Evolutionary conservation across 2,113 vertebrate genomes (phyloP).

Genomic region (Columba janthina): DNA sequence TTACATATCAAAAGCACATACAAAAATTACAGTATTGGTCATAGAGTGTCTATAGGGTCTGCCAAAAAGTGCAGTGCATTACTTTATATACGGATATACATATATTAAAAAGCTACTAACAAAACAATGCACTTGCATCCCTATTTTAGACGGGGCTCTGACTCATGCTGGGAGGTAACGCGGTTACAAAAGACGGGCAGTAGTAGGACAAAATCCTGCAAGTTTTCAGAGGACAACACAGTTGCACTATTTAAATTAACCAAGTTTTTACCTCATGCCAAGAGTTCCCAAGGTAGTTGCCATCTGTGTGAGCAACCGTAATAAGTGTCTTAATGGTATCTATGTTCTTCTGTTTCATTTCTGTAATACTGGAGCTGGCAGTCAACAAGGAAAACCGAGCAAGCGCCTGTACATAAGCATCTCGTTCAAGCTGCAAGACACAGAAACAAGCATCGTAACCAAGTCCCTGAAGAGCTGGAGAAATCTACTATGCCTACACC

Average conservation of each 20-base stretch:
- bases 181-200: background rate
- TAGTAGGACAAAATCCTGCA: background rate
- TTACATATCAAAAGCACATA: background rate
- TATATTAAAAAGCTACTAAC: background rate
- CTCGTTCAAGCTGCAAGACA: slow-evolving; percentile 87
- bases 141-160: background rate
- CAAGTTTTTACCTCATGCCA: slow-evolving; percentile 90
- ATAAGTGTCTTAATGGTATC: slow-evolving; percentile 99
- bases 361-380: slow-evolving; percentile 97
- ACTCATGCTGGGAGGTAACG: background rate
- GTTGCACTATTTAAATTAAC: background rate
- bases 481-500: background rate
- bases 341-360: slow-evolving; percentile 99
- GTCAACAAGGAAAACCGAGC: slow-evolving; percentile 96
- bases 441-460: background rate
- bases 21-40: background rate
- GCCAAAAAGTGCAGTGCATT: background rate
- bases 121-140: background rate
- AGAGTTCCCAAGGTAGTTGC: slow-evolving; percentile 96
- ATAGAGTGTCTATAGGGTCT: background rate
- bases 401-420: slow-evolving; percentile 94
- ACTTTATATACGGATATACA: background rate
- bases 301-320: slow-evolving; percentile 96
- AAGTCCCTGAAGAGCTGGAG: background rate
- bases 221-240: background rate